Percentiles rank a stretch among this genome's conserved stretches.
phyloP scores from a whole-genome alignment of 2,113 vertebrate species.

The Steatornis caripensis region DNA sequence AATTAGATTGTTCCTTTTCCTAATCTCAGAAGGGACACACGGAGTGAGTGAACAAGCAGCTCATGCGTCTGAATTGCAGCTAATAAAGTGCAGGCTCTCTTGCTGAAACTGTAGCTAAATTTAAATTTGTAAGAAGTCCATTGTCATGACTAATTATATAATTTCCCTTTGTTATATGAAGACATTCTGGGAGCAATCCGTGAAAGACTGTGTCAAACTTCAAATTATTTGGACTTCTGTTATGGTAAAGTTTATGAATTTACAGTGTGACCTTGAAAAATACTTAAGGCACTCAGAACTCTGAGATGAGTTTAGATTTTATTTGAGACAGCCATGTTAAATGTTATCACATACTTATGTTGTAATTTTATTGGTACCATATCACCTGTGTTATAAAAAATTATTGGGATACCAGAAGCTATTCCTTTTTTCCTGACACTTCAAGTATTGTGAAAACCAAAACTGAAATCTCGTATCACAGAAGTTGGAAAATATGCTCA shows the following conservation, averaged over 20 bases:
- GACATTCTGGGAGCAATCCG: not conserved
- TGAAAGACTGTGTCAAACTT: not conserved
- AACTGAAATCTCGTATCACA: not conserved
- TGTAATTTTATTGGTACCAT: not conserved
- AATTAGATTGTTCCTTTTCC: constrained; percentile 46
- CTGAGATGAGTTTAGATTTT: not conserved
- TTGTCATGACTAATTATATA: not conserved
- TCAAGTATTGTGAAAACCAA: not conserved
- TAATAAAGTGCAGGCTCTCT: not conserved
- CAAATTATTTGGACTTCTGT: not conserved
- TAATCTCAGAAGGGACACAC: not conserved
- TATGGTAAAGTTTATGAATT: not conserved
- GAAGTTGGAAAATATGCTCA: not conserved
- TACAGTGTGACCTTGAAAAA: not conserved
- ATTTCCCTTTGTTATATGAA: not conserved
- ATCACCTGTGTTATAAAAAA: not conserved
- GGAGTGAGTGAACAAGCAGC: not conserved
- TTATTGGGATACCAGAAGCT: not conserved
- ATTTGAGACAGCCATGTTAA: not conserved
- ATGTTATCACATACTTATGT: not conserved
- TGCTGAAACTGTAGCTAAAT: not conserved
- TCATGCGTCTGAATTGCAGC: not conserved
- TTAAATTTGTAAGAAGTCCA: not conserved
- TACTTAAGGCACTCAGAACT: not conserved
- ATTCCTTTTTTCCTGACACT: not conserved